phyloP scores from a whole-genome alignment of 2,797 vertebrate species.

The Pangasius mekongensis region DNA sequence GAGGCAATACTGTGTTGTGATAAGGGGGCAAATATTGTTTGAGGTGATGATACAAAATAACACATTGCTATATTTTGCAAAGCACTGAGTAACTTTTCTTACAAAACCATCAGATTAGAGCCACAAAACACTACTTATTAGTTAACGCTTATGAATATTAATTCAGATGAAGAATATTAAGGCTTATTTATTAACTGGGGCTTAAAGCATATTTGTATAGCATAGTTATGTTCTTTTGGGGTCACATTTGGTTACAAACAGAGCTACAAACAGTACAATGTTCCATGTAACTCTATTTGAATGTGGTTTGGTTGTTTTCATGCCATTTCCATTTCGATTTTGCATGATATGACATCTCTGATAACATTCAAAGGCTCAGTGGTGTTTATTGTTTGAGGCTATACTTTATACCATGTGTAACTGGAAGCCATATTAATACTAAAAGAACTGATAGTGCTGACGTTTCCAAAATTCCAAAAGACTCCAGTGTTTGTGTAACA shows the following conservation, averaged over 20 bases:
- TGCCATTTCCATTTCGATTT: background rate
- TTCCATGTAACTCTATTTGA: background rate
- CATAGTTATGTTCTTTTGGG: background rate
- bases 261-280: background rate
- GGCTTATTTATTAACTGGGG: background rate
- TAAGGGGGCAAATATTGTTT: background rate
- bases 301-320: background rate
- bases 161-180: background rate
- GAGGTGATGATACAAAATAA: background rate
- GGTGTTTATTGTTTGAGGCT: background rate
- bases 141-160: background rate
- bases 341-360: background rate
- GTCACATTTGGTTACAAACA: background rate
- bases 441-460: background rate
- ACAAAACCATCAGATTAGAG: background rate
- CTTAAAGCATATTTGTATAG: background rate
- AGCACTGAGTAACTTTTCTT: background rate
- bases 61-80: background rate
- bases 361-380: background rate
- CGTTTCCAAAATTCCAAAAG: background rate
- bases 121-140: background rate
- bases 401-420: background rate
- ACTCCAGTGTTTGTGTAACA: background rate
- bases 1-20: background rate
- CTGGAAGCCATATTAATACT: background rate